Evolutionary conservation across 2,113 vertebrate species (phyloP).

Genomic region (Carlito syrichta): DNA sequence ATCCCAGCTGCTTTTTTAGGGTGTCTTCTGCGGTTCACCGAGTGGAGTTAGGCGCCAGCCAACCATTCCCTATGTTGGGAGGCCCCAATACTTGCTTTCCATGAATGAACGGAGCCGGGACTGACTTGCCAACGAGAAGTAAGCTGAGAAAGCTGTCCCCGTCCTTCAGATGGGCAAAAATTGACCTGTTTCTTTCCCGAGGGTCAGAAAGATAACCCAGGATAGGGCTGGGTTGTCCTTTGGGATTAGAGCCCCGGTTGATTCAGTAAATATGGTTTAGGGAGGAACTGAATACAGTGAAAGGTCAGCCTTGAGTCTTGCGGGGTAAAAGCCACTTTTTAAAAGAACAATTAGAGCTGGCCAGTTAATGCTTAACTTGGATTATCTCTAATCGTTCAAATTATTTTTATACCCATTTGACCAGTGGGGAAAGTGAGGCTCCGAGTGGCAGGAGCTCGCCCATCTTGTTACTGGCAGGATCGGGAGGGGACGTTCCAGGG

Average conservation of each 20-base stretch:
- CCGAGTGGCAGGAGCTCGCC: background rate
- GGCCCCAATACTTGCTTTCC: background rate
- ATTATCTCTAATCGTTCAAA: background rate
- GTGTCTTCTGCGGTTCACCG: background rate
- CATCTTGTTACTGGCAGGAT: background rate
- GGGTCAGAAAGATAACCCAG: background rate
- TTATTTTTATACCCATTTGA: background rate
- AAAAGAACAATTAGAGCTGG: background rate
- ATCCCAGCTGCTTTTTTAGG: background rate
- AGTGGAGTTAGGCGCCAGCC: background rate
- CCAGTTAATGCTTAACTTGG: background rate
- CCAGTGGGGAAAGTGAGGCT: background rate
- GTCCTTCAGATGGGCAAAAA: background rate
- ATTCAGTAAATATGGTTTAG: constrained; percentile 33
- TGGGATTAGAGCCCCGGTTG: background rate
- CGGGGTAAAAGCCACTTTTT: background rate
- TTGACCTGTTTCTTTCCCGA: background rate
- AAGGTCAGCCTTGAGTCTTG: background rate
- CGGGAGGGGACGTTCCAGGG: background rate
- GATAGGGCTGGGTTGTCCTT: background rate
- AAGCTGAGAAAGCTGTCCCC: background rate
- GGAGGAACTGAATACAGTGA: background rate
- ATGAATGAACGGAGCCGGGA: background rate
- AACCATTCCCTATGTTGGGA: background rate
- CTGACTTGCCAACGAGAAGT: background rate